These are phyloP conservation scores for Rhadinocentrus ornatus DNA, from an alignment of 2,797 vertebrate genomes.

Conservation along the genomic window DNA sequence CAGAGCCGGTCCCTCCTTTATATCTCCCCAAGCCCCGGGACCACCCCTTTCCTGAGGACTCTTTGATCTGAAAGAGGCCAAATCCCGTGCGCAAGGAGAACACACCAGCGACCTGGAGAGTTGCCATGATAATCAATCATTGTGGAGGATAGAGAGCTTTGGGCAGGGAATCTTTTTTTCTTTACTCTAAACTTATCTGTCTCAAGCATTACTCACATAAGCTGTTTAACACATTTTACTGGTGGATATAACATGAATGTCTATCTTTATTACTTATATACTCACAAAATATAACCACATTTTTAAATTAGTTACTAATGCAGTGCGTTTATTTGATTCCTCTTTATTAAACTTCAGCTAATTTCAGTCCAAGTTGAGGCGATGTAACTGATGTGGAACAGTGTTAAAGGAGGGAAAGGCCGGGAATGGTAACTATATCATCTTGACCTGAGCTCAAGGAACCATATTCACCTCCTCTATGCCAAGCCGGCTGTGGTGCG, in stretches of 20 bases:
- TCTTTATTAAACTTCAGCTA: background rate
- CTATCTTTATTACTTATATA: background rate
- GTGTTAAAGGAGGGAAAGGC: constrained; percentile 39
- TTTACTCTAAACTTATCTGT: constrained; percentile 25
- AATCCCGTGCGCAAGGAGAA: constrained; percentile 75
- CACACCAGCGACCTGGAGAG: constrained; percentile 78
- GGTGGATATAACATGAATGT: background rate
- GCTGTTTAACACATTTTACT: background rate
- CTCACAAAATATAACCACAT: background rate
- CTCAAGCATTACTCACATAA: constrained; percentile 6
- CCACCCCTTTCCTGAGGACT: constrained; percentile 78
- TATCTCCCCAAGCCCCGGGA: constrained; percentile 64
- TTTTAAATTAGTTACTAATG: background rate
- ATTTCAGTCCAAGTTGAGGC: constrained; percentile 12
- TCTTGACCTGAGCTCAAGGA: constrained; percentile 38
- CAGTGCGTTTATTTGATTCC: background rate
- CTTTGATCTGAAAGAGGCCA: constrained; percentile 81
- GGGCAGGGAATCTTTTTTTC: constrained; percentile 31
- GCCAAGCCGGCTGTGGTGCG: constrained; percentile 69
- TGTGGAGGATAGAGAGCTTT: constrained; percentile 51
- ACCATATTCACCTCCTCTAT: constrained; percentile 40
- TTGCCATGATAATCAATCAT: constrained; percentile 84
- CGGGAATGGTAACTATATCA: constrained; percentile 40
- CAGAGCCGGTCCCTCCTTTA: constrained; percentile 69
- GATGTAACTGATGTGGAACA: constrained; percentile 46